A percentile compares a stretch with the other conserved stretches of the same genome.
Conservation (phyloP, 1,140 invertebrate genomes). For the Calephelis virginiensis region DNA sequence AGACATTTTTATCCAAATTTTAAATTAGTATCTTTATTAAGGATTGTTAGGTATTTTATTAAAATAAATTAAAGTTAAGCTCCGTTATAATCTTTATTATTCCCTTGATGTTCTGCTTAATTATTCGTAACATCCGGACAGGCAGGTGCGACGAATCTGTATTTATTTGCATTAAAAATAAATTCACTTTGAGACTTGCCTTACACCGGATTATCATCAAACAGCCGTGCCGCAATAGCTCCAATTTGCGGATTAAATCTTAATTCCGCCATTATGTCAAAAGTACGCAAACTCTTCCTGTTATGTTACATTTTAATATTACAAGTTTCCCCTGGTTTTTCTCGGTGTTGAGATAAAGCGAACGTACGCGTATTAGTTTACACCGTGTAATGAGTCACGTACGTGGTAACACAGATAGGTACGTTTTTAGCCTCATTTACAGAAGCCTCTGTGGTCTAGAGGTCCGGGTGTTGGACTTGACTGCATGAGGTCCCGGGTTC, state of each 20-base stretch:
- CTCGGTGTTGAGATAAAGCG: too few species aligned
- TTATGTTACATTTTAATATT: background rate
- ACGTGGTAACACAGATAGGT: too few species aligned
- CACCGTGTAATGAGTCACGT: too few species aligned
- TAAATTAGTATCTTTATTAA: background rate
- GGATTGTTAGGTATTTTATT: background rate
- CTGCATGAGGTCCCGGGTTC: too few species aligned
- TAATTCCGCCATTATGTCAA: conserved; percentile 10
- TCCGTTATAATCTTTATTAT: conserved; percentile 8
- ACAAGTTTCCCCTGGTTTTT: too few species aligned
- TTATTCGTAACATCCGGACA: conserved; percentile 60
- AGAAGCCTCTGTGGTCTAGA: too few species aligned
- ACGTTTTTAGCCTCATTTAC: too few species aligned
- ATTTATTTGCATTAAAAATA: conserved; percentile 75
- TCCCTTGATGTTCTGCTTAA: conserved; percentile 45
- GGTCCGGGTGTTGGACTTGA: too few species aligned
- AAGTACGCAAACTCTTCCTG: background rate
- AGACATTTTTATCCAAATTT: background rate
- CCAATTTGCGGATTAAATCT: conserved; percentile 32
- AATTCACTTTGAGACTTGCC: conserved; percentile 58
- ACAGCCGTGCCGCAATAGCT: conserved; percentile 59
- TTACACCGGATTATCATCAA: conserved; percentile 58
- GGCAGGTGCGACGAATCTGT: conserved; percentile 69
- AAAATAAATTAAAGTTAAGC: conserved; percentile 8
- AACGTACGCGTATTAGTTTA: too few species aligned